Base-by-base conservation (phyloP, 2,888 invertebrate genomes). In the Zonitis immaculata region DNA sequence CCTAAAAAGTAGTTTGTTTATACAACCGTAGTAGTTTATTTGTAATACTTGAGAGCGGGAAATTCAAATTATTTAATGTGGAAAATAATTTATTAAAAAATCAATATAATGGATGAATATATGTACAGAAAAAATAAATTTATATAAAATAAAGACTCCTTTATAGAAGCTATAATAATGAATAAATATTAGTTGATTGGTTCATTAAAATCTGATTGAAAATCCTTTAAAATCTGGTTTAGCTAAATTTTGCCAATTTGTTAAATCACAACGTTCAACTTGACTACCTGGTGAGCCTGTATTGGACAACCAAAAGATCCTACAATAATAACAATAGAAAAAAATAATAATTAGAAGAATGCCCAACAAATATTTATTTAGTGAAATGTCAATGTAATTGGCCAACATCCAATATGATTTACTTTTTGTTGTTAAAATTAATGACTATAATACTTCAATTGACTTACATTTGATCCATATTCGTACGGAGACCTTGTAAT, bases 221-320 rank as follows among this genome's bases (percentile, higher is more conserved):
- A 91, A 94, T 66, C 86, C 87, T 66, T 83, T 83, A 73, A 89
- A 85, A 60, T 84, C 83, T 56, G 78, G 80, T 63, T 78, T 78
- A 1, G 84, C 80, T 44, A 91, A 78, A 67, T 86, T 87, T 70
- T 89, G 88, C 84, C 88, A 87, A 74, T 92, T 92, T 55, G 81
- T 82, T 45, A 93, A 79, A 63, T 91, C 90, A 65, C 91, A 89
- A 61, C 83, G 85, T 65, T 92, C 89, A 61, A 94, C 90, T 75
- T 88, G 82, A 69, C 89, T 86, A 56, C 89, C 91, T 0, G 93
- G 92, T 47, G 91, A 91, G 1, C 93, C 93, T 1, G 86, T 85
- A 44, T 83, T 86, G 35, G 86, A 84, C 57, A 94, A 77, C 93
- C 93, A 94, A 54, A 86, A 80, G 52, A 89, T 80, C 88, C 93